phyloP scores from a whole-genome alignment of 2,888 invertebrate genomes.

The Philonicus albiceps region DNA sequence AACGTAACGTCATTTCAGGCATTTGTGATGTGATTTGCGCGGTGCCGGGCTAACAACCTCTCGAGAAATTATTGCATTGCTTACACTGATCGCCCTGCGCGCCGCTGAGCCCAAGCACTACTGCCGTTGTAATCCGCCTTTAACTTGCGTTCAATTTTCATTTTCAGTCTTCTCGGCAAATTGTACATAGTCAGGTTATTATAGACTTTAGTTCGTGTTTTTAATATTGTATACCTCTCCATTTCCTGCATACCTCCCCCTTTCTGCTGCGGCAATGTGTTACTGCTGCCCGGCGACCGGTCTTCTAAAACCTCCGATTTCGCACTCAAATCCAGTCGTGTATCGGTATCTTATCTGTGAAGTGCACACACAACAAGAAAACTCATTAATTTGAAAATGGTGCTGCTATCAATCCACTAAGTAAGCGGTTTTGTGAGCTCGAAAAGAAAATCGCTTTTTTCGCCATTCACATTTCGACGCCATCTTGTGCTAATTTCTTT shows the following conservation, averaged over 20 bases:
- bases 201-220: conserved; percentile 32
- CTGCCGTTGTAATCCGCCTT: not conserved
- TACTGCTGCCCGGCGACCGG: not conserved
- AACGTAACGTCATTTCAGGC: conserved; percentile 32
- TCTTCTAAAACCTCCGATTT: conserved; percentile 14
- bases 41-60: conserved; percentile 41
- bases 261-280: not conserved
- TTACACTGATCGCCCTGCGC: conserved; percentile 1
- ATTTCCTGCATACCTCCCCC: not conserved
- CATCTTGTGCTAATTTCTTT: conserved; percentile 35
- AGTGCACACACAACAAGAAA: conserved; percentile 33
- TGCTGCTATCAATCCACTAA: conserved; percentile 20
- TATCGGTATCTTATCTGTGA: conserved; percentile 33
- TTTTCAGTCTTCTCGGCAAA: conserved; percentile 11
- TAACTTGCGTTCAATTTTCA: conserved; percentile 20
- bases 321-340: conserved; percentile 30
- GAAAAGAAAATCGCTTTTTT: conserved; percentile 7
- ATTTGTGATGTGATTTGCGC: conserved; percentile 40
- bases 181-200: conserved; percentile 21
- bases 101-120: not conserved
- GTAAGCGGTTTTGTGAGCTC: conserved; percentile 34
- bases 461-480: conserved; percentile 26
- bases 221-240: conserved; percentile 30
- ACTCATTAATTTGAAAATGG: conserved; percentile 33
- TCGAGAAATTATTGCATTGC: conserved; percentile 41